Evolutionary conservation across 2,797 vertebrate genomes (phyloP).

Genomic region (Enteromius trimaculatus): DNA sequence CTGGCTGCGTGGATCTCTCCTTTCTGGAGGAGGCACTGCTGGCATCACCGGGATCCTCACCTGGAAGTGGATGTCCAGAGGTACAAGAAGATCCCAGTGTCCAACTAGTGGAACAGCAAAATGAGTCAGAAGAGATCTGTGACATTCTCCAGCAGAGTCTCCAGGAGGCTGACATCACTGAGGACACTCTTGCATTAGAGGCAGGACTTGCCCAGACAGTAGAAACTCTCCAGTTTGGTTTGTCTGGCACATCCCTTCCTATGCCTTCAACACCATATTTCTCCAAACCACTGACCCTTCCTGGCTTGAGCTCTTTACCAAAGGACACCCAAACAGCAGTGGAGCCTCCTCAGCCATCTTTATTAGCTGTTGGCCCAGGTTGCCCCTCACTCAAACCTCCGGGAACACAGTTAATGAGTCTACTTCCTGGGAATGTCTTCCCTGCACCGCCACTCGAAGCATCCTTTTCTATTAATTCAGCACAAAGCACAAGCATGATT

Average conservation of each 20-base stretch:
- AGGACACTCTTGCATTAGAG: conserved; percentile 83
- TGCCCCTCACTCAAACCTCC: conserved; percentile 80
- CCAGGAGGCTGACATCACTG: conserved; percentile 84
- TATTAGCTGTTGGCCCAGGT: conserved; percentile 80
- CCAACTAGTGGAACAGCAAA: conserved; percentile 67
- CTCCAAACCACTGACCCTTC: conserved; percentile 72
- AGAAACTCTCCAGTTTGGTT: conserved; percentile 75
- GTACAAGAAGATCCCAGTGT: conserved; percentile 61
- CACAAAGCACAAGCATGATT: conserved; percentile 77
- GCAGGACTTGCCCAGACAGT: conserved; percentile 73
- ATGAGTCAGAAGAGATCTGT: conserved; percentile 69
- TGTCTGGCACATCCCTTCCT: conserved; percentile 68
- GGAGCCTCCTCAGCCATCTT: conserved; percentile 81
- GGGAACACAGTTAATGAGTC: conserved; percentile 79
- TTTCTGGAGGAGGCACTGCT: conserved; percentile 84
- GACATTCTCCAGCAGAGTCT: conserved; percentile 84
- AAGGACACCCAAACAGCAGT: conserved; percentile 82
- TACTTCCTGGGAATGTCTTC: conserved; percentile 80
- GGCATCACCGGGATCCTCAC: conserved; percentile 71
- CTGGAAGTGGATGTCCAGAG: conserved; percentile 63
- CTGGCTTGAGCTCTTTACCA: conserved; percentile 67
- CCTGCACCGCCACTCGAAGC: conserved; percentile 75
- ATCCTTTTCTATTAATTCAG: conserved; percentile 77
- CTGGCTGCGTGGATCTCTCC: conserved; percentile 81
- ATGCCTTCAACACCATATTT: conserved; percentile 68